Evolutionary conservation across 2,797 vertebrate species (phyloP).

Genomic region (Neostethus bicornis): DNA sequence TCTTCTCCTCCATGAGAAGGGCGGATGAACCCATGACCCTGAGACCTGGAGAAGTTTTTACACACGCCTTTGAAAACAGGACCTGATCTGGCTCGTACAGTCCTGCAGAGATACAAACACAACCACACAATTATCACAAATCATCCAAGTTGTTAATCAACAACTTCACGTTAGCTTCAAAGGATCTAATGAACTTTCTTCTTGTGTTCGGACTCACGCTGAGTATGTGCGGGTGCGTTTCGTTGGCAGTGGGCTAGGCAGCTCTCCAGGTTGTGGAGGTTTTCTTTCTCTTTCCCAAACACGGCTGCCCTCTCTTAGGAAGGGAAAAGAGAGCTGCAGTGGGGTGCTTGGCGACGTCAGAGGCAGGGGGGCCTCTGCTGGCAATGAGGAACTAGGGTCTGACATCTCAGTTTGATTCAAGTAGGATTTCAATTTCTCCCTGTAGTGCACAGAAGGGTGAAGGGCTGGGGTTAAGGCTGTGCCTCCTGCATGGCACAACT

Average conservation of each 20-base stretch:
- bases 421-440: constrained; percentile 21
- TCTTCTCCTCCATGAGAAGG: constrained; percentile 92
- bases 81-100: constrained; percentile 90
- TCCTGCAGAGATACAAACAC: constrained; percentile 75
- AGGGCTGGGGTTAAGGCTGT: constrained; percentile 53
- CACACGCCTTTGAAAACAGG: constrained; percentile 93
- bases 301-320: constrained; percentile 90
- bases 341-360: constrained; percentile 86
- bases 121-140: neutral
- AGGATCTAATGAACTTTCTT: neutral
- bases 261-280: constrained; percentile 82
- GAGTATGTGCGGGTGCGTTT: constrained; percentile 97
- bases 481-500: constrained; percentile 63
- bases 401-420: constrained; percentile 66
- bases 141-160: neutral
- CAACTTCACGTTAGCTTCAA: neutral
- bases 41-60: constrained; percentile 96
- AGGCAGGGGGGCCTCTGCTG: constrained; percentile 69
- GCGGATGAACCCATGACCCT: constrained; percentile 95
- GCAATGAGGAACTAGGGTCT: constrained; percentile 70
- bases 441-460: constrained; percentile 18
- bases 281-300: constrained; percentile 90
- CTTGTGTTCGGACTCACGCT: constrained; percentile 84
- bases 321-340: constrained; percentile 90
- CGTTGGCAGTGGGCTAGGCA: constrained; percentile 94